Base-by-base conservation (phyloP, 2,888 invertebrate genomes). In the Carterocephalus palaemon region DNA sequence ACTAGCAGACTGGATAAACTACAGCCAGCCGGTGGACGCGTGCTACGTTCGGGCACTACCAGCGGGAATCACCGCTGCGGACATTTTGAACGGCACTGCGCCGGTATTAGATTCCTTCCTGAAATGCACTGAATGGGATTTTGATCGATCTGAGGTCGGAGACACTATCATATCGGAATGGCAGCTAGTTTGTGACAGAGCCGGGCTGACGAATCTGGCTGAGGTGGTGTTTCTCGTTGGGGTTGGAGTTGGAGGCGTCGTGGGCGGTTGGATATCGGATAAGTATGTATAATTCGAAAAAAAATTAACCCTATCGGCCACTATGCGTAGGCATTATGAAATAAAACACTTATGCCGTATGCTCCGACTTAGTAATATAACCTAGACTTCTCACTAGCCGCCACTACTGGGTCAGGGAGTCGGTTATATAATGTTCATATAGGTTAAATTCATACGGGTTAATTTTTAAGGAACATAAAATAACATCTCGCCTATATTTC, bases 201-300 rank as follows among this genome's bases (percentile, higher is more conserved):
- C 90, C 48, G 88, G 90, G 59, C 76, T 93, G 42, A 91, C 90
- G 48, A 93, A 90, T 65, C 80, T 93, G 17, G 92, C 93, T 6
- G 94, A 94, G 77, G 93, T 93, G 78, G 90, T 92, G 70, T 94
- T 94, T 73, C 79, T 95, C 49, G 82, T 91, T 15, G 94, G 94
- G 19, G 93, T 94, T 7, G 93, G 93, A 45, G 80, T 92, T 29
- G 94, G 94, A 39, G 94, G 94, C 38, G 90, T 94, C 8, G 89
- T 93, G n/a, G 92, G 93, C 48, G 94, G 94, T 13, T 91, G 92
- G 74, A 88, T 94, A 41, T 93, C 94, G 3, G 94, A 94, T 75
- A 92, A 90, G 90, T 86, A 37, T 17, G 45, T 29, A 8, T 9
- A 26, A 26, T 23, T 29, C 9, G 22, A 13, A n/a, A 24, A n/a